Conservation (phyloP, 2,113 vertebrate genomes). For the Ceuthmochares aereus region DNA sequence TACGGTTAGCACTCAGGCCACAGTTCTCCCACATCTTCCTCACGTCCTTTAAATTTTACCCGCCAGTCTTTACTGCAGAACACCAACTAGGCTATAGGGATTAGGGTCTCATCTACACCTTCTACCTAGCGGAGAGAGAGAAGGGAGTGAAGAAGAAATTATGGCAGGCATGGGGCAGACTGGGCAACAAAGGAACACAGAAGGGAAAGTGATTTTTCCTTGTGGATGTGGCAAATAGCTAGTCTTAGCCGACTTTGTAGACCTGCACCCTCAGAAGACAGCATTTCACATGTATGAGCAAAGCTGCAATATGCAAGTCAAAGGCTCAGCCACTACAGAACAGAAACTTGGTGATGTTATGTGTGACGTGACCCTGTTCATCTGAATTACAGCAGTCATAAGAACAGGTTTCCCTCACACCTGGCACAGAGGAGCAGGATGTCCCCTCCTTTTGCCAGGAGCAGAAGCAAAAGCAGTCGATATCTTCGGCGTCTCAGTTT, state of each 20-base stretch:
- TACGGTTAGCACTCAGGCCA: background rate
- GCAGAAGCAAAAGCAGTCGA: background rate
- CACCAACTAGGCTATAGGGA: background rate
- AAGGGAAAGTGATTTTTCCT: background rate
- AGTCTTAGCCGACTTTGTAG: accelerated
- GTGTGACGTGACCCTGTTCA: accelerated
- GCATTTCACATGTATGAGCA: accelerated
- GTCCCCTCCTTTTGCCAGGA: background rate
- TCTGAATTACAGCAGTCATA: background rate
- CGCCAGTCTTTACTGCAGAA: background rate
- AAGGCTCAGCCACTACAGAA: background rate
- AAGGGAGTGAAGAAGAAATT: accelerated
- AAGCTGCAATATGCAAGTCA: background rate
- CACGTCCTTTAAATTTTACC: background rate
- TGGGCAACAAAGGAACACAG: accelerated
- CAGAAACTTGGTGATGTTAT: accelerated
- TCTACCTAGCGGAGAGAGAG: accelerated
- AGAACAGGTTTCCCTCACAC: background rate
- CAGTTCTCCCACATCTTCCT: background rate
- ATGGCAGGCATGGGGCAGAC: background rate
- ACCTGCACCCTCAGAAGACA: background rate
- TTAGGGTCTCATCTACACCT: background rate
- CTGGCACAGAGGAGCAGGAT: background rate
- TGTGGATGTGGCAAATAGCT: background rate
- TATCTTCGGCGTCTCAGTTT: background rate